Evolutionary conservation across 2,113 vertebrate genomes (phyloP), one percentile per base, ranked within the genome.

Genomic region (Proteles cristata): DNA sequence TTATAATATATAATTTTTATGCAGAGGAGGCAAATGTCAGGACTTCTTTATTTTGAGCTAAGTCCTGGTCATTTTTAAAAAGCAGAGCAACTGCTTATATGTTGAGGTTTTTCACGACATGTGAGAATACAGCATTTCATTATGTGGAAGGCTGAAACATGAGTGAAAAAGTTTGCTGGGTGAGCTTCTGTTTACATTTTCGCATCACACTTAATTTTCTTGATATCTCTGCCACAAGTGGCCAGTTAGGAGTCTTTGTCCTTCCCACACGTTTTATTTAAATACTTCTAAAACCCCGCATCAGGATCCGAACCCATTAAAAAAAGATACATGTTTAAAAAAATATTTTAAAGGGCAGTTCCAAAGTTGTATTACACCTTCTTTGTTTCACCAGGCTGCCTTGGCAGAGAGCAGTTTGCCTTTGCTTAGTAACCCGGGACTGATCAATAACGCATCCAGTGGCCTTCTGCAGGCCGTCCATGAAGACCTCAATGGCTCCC

Each of bases 1-100:
- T 99, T 99, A 99, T 99, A 99, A 99, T 99, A 99, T 99, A 99
- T 99, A 99, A 99, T 99, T 99, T 99, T 99, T 99, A 99, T 99
- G 99, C 99, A 99, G 98, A 99, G 99, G 98, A 99, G 99, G 99
- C 98, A 99, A 99, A 99, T 99, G 99, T 99, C 99, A 99, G 97
- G 99, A 99, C 99, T 99, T 99, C 96, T 99, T 99, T 99, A 99
- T 99, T 99, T 99, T 99, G 98, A 99, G 99, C 99, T 99, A 99
- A 99, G 99, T 99, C 99, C 99, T 99, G 99, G 98, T 99, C 98
- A 99, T 99, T 99, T 99, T 99, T 98, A 98, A 98, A 98, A 98
- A 99, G 98, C 98, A 96, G 88, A 98, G 98, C 98, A 98, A 98
- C 97, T 98, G 98, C 97, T 97, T 98, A 96, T 95, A 97, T 96